These are phyloP conservation scores for Galaxias olidus DNA, from an alignment of 2,797 vertebrate genomes.

Conservation along the genomic window DNA sequence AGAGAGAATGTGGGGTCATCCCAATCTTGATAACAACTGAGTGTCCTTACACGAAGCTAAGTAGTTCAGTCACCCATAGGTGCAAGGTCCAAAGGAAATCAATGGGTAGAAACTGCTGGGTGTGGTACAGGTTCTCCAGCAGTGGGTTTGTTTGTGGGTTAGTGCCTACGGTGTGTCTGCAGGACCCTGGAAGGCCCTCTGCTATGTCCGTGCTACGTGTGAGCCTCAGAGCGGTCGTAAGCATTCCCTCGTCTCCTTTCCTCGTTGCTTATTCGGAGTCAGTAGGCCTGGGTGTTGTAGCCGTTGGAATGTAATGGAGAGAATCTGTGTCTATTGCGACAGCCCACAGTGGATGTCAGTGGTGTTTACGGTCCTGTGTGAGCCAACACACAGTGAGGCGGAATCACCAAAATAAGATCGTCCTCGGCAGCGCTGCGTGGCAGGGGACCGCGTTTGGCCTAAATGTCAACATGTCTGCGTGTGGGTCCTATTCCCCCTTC, in stretches of 20 bases:
- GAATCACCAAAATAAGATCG: too few species aligned
- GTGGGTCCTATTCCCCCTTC: not conserved
- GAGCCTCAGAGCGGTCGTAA: not conserved
- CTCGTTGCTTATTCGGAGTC: not conserved
- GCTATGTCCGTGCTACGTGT: slow-evolving; percentile 6
- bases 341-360: too few species aligned
- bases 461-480: not conserved
- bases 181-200: not conserved
- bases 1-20: slow-evolving; percentile 20
- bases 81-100: slow-evolving; percentile 66
- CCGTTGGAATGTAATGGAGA: too few species aligned
- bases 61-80: slow-evolving; percentile 49
- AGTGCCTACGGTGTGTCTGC: slow-evolving; percentile 12
- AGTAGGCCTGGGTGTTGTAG: not conserved
- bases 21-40: slow-evolving; percentile 32
- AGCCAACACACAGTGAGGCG: too few species aligned
- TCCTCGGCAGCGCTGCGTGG: too few species aligned
- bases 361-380: too few species aligned
- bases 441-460: too few species aligned
- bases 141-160: slow-evolving; percentile 23
- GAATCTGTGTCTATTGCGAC: too few species aligned
- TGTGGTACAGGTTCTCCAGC: slow-evolving; percentile 47
- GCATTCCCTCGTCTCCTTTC: too few species aligned
- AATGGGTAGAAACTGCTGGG: slow-evolving; percentile 43
- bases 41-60: too few species aligned